These are phyloP conservation scores for Lonchura striata DNA, from an alignment of 2,113 vertebrate species.

Conservation along the genomic window DNA sequence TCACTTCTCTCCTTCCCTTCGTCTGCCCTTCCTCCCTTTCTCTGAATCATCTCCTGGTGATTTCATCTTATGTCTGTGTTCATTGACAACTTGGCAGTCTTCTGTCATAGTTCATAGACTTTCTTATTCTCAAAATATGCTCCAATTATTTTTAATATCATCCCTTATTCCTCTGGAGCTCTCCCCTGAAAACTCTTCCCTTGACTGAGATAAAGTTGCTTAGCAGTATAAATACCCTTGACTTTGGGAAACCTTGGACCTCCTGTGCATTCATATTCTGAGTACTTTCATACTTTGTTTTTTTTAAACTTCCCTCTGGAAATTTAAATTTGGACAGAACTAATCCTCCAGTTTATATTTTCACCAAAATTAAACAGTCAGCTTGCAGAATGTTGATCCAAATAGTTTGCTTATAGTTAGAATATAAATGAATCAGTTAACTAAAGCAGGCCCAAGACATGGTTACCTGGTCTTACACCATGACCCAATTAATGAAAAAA, in stretches of 20 bases:
- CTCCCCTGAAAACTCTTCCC: neutral
- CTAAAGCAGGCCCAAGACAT: neutral
- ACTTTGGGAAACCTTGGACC: neutral
- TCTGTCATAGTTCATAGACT: neutral
- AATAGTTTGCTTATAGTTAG: neutral
- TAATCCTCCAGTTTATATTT: neutral
- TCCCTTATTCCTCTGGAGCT: neutral
- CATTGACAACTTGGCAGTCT: neutral
- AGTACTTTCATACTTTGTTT: neutral
- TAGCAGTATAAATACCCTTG: neutral
- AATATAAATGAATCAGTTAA: neutral
- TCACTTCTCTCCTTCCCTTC: neutral
- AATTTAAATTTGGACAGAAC: neutral
- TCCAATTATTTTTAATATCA: neutral
- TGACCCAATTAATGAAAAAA: neutral
- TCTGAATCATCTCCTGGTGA: neutral
- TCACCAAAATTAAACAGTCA: neutral
- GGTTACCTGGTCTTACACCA: neutral
- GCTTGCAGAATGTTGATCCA: neutral
- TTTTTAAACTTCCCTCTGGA: neutral
- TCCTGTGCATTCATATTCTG: neutral
- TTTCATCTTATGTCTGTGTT: neutral
- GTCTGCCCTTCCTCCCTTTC: neutral
- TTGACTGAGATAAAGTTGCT: neutral
- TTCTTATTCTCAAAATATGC: neutral